Base-by-base conservation (phyloP, 1,140 invertebrate species). In the Oryctes rhinoceros region DNA sequence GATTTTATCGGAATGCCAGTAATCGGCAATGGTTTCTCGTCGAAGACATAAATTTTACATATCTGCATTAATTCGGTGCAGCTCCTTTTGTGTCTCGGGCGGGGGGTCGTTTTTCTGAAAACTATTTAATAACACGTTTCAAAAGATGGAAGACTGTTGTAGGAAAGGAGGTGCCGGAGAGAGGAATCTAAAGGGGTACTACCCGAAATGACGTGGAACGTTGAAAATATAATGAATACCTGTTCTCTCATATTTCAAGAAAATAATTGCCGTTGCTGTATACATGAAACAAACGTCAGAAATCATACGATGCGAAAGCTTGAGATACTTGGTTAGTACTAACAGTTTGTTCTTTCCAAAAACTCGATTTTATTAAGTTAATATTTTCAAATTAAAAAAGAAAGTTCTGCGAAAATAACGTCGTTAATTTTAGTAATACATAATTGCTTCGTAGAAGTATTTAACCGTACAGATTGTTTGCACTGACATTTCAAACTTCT, bases 51-150 rank as follows among this genome's bases (percentile, higher is more conserved):
- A 71, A 71, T 71, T 71, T 71, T 71, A 20, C 65, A 71, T 35
- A 71, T 71, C 37, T 71, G 65, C 65, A 71, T 71, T 71, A 71
- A 71, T 71, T 71, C 65, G 65, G 65, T 71, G 65, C 65, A 71
- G 65, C 65, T 24, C 65, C 65, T 71, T 71, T 71, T 30, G 65
- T 37, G 65, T 71, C 65, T 71, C 18, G 24, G 24, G 65, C 24
- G 24, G 24, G 65, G n/a, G 15, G 20, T 4, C 65, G 65, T 71
- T 71, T 71, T 71, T 71, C 65, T 9, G 65, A 71, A 71, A 71
- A 71, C 65, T 71, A 71, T 71, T 71, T 71, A 71, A 71, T 71
- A 71, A 71, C 11, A 71, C 65, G 24, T 71, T 71, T 71, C 11
- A 13, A 24, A 71, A 37, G 24, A 71, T 35, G 65, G 24, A 71